phyloP scores from a whole-genome alignment of 2,797 vertebrate genomes.

The Semaprochilodus insignis region DNA sequence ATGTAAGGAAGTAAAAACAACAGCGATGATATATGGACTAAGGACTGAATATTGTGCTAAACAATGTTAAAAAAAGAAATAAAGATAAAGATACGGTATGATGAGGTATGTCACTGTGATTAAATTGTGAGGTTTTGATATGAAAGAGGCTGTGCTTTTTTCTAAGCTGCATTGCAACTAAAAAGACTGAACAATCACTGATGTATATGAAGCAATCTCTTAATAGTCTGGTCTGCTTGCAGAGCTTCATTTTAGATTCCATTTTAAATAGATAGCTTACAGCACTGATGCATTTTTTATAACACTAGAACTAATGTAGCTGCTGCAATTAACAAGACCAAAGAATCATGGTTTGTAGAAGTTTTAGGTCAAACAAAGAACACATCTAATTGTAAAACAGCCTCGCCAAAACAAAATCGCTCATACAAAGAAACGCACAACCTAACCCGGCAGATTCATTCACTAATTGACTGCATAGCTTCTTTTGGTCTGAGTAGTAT shows the following conservation, averaged over 20 bases:
- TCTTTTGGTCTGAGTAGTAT: slow-evolving; percentile 20
- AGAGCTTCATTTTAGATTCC: neutral
- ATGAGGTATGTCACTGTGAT: too few species aligned
- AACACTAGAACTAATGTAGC: neutral
- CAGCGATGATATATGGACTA: too few species aligned
- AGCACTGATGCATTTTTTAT: neutral
- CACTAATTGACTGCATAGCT: neutral
- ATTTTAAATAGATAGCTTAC: neutral
- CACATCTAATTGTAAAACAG: neutral
- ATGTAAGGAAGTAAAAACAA: too few species aligned
- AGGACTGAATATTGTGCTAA: too few species aligned
- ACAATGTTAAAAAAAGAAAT: too few species aligned
- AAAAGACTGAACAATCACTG: too few species aligned
- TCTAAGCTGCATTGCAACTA: too few species aligned
- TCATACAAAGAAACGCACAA: neutral
- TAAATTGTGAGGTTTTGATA: too few species aligned
- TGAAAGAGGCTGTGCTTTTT: too few species aligned
- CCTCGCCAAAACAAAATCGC: neutral
- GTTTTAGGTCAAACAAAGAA: too few species aligned
- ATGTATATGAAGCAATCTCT: too few species aligned
- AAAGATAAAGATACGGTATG: too few species aligned
- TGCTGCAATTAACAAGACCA: slow-evolving; percentile 1
- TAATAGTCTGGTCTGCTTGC: neutral
- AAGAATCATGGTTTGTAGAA: neutral
- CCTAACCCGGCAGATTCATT: neutral